Evolutionary conservation across 2,113 vertebrate genomes (phyloP), one percentile per base, ranked within the genome.

Genomic region (Platysteira castanea): DNA sequence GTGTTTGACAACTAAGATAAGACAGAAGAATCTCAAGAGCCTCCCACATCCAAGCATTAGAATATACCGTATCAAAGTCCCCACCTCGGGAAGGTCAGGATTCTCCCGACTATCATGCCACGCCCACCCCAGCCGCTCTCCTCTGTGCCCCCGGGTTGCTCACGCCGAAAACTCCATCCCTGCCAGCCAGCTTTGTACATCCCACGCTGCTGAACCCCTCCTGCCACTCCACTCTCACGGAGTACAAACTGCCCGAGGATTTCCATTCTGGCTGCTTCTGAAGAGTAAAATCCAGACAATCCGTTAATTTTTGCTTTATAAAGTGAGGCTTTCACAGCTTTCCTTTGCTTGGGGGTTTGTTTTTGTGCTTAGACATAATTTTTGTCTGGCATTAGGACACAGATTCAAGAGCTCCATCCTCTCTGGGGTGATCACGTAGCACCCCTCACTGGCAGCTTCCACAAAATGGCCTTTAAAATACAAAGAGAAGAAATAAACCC

Each of bases 371-470:
- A 87, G 88, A 44, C 20, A 14, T 52, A 44, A 77, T 78, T 90
- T 77, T 47, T 37, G 35, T 59, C 86, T 93, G 30, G 6, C n/a
- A 87, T 49, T 13, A 61, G 42, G 69, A 73, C 35, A 61, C 8
- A 33, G 42, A 77, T 84, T 33, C 35, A 35, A 53, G 44, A 91
- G 69, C 31, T 39, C 35, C 69, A 89, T 69, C 17, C 24, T 71
- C 68, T 64, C 83, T 46, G 87, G 30, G 37, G 22, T 44, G 61
- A 89, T 92, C 83, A 46, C 11, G 54, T 50, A 97, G 96, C 93
- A 92, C 70, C 96, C 74, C 94, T 96, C 94, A 64, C 96, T 94
- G 96, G 96, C 60, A 33, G 78, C 27, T 33, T 56, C 52, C 49
- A 60, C 77, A 69, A 92, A 95, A 53, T 2, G 3, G 24, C 64